Evolutionary conservation across 2,797 vertebrate genomes (phyloP).

Genomic region (Falco berigora): DNA sequence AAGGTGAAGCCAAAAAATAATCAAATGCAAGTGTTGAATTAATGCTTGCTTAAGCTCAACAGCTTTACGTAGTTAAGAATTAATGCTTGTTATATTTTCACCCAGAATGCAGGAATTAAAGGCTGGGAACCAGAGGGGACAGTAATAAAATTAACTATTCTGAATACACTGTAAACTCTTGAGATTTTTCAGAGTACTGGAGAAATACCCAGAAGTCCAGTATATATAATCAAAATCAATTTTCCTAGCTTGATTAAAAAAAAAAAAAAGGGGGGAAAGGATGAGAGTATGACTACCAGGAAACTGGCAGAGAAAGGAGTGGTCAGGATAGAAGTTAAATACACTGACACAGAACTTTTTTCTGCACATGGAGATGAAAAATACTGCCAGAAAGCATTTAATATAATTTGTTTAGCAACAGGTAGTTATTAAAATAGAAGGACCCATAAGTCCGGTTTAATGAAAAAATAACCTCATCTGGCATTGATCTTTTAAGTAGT

Average conservation of each 20-base stretch:
- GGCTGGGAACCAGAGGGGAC: background rate
- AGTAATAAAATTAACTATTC: background rate
- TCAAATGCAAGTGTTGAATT: background rate
- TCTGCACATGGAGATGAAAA: background rate
- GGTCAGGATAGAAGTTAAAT: background rate
- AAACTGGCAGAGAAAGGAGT: background rate
- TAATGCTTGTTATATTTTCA: background rate
- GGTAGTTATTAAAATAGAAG: background rate
- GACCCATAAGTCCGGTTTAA: background rate
- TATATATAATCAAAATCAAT: background rate
- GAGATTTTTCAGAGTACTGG: background rate
- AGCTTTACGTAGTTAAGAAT: background rate
- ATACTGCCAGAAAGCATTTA: background rate
- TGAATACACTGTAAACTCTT: background rate
- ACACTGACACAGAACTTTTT: background rate
- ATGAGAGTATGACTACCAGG: background rate
- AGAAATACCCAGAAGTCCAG: background rate
- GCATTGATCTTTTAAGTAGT: background rate
- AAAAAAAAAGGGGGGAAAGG: background rate
- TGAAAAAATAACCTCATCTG: background rate
- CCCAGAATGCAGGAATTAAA: background rate
- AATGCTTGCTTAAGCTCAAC: background rate
- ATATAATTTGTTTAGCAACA: background rate
- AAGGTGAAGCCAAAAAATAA: background rate
- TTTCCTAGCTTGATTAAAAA: background rate